Conservation (phyloP, 2,113 vertebrate genomes). For the Crotalus tigris region DNA sequence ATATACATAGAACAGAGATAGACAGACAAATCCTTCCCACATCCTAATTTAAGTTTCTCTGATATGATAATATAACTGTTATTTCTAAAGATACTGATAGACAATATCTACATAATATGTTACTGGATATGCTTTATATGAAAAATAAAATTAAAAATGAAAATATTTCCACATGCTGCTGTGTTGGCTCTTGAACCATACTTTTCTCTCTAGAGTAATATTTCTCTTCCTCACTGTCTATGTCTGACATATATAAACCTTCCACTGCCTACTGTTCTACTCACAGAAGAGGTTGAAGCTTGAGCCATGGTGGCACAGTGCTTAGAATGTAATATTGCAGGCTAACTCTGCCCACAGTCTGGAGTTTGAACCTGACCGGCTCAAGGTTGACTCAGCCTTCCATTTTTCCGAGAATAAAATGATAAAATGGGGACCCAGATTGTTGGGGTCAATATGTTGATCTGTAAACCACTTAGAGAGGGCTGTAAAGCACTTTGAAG, state of each 20-base stretch:
- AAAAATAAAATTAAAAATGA: not conserved
- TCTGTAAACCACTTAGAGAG: not conserved
- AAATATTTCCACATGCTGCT: not conserved
- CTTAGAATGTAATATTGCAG: not conserved
- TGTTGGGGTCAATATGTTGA: not conserved
- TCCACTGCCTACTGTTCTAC: not conserved
- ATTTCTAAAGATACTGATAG: constrained; percentile 18
- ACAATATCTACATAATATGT: constrained; percentile 28
- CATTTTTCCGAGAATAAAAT: not conserved
- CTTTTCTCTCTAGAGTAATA: not conserved
- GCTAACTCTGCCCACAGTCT: not conserved
- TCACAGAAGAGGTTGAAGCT: not conserved
- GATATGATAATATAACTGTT: constrained; percentile 13
- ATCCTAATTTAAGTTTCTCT: not conserved
- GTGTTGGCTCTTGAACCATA: not conserved
- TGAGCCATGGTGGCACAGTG: not conserved
- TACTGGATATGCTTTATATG: constrained; percentile 20
- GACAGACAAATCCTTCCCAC: not conserved
- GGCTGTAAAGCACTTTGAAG: not conserved
- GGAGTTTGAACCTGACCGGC: not conserved
- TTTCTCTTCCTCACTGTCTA: not conserved
- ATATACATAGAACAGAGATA: not conserved
- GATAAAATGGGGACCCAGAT: not conserved
- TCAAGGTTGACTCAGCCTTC: not conserved
- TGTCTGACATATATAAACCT: not conserved